phyloP scores from a whole-genome alignment of 2,113 vertebrate genomes.

The Neotoma lepida region DNA sequence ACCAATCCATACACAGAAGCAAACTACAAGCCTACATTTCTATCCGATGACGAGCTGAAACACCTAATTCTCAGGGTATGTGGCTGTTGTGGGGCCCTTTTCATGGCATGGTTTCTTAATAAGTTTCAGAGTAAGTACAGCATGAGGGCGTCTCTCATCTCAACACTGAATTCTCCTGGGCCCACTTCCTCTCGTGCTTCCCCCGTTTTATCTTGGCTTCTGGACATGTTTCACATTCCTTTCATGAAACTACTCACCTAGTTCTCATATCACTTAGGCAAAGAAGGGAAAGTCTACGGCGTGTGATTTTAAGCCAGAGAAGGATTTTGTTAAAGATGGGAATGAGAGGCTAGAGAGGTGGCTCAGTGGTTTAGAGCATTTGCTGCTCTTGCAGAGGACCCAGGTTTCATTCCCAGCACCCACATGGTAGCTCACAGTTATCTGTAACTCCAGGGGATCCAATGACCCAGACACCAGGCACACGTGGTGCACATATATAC shows the following conservation, averaged over 20 bases:
- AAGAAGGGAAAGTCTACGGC: neutral
- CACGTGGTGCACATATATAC: neutral
- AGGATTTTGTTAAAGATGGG: constrained; percentile 34
- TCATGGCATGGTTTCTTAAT: neutral
- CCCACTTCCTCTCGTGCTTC: neutral
- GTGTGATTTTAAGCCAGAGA: constrained; percentile 2
- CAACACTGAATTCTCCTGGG: neutral
- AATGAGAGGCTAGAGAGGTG: neutral
- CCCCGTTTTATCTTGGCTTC: neutral
- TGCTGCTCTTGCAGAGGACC: neutral
- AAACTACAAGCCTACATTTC: constrained; percentile 98
- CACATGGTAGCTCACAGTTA: too few relatives aligned
- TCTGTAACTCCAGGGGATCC: neutral
- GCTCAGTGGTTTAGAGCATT: neutral
- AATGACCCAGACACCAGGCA: neutral
- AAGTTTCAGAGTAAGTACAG: neutral
- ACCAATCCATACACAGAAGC: constrained; percentile 98
- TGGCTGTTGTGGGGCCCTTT: constrained; percentile 56
- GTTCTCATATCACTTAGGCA: neutral
- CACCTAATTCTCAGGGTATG: constrained; percentile 98
- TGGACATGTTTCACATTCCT: neutral
- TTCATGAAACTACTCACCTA: neutral
- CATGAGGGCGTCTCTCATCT: neutral
- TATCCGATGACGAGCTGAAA: constrained; percentile 98
- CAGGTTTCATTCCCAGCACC: neutral